These are phyloP conservation scores for Falcaria lacertinaria DNA, from an alignment of 2,888 invertebrate species.

Conservation along the genomic window DNA sequence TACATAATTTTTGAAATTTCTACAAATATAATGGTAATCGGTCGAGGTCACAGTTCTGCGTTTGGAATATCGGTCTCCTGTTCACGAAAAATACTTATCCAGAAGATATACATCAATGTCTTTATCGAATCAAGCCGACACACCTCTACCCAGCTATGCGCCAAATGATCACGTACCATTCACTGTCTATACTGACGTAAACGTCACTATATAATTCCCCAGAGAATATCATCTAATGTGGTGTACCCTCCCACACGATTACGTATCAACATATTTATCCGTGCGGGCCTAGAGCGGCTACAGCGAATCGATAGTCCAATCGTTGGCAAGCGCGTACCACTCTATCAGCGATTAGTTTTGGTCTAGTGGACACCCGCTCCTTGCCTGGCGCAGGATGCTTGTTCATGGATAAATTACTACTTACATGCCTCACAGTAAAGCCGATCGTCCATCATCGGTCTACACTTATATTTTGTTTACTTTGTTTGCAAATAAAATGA, in stretches of 20 bases:
- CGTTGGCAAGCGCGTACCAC: constrained; percentile 67
- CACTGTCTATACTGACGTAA: too few relatives aligned
- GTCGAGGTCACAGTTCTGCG: too few relatives aligned
- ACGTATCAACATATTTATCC: constrained; percentile 20
- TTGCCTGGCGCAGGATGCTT: constrained; percentile 44
- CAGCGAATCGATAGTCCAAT: constrained; percentile 67
- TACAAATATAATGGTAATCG: too few relatives aligned
- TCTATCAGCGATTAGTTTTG: constrained; percentile 77
- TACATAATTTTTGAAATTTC: too few relatives aligned
- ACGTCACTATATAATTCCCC: too few relatives aligned
- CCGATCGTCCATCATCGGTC: constrained; percentile 8
- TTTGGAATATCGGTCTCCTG: too few relatives aligned
- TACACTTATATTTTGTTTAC: constrained; percentile 13
- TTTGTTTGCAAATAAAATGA: constrained; percentile 2
- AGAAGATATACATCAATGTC: too few relatives aligned
- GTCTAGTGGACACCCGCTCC: constrained; percentile 63
- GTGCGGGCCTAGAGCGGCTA: constrained; percentile 27
- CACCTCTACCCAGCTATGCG: too few relatives aligned
- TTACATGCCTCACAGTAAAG: constrained; percentile 21
- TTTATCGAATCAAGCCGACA: too few relatives aligned
- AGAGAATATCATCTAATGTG: too few relatives aligned
- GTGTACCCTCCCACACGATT: constrained; percentile 15
- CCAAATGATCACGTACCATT: too few relatives aligned
- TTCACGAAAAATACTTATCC: too few relatives aligned
- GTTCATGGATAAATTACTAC: constrained; percentile 44